Base-by-base conservation (phyloP, 2,797 vertebrate species). In the Triplophysa yarkandensis region DNA sequence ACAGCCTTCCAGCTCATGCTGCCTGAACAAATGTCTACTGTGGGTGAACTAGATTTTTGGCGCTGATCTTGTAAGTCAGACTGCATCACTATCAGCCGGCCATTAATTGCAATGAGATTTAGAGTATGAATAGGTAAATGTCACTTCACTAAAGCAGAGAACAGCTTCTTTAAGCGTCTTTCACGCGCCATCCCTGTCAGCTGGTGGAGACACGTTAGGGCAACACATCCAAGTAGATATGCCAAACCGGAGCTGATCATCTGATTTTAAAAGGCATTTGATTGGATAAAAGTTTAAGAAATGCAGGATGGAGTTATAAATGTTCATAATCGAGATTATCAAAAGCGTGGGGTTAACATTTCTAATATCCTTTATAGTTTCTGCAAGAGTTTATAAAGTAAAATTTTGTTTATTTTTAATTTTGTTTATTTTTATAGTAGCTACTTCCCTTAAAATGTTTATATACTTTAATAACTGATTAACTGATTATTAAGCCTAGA, bases 121-220 rank as follows among this genome's bases (percentile, higher is more conserved):
- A 89, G 91, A 91, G 92, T 90, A 92, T 90, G 89, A 94, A 96
- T 96, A 95, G 92, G 91, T 93, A 95, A 96, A 96, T 96, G 94
- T 95, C 94, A 95, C 91, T 94, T 93, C 92, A 93, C 92, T 69
- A 77, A 64, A 46, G 32, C 64, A 60, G 62, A 63, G 25, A 61
- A 61, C 27, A 71, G 34, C 21, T 43, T 74, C 69, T 64, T 71
- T 63, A 44, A 52, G 54, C 27, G 8, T 32, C 54, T 64, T 72
- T 68, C 73, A 64, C 60, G 78, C 72, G 74, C 78, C 66, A 43
- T 80, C 76, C 54, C 48, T 52, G 28, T 68, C 55, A 63, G 60
- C 67, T 69, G 27, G 54, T 74, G 62, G 69, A 80, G 60, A 27
- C 61, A 55, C 14, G 41, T 77, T 77, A 60, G 57, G 39, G 13